Conservation (phyloP, 2,113 vertebrate species). For the Heloderma charlesbogerti region DNA sequence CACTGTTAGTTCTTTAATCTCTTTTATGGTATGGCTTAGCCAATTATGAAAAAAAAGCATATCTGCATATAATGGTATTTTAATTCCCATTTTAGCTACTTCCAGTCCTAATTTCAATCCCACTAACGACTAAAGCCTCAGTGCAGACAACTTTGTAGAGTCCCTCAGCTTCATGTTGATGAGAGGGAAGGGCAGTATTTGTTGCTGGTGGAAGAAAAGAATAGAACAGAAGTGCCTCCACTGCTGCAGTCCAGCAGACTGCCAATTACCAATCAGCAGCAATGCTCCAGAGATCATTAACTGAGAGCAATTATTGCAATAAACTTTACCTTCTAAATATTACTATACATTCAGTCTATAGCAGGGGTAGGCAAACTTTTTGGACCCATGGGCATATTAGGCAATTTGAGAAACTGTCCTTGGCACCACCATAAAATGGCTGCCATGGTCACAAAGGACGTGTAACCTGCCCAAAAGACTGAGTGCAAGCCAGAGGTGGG, state of each 20-base stretch:
- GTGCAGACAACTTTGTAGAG: background rate
- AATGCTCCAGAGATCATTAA: background rate
- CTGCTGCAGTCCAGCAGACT: background rate
- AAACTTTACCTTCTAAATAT: background rate
- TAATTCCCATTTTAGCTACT: background rate
- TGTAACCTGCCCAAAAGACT: too few species aligned
- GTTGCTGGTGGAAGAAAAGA: background rate
- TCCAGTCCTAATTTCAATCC: background rate
- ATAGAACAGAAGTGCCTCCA: background rate
- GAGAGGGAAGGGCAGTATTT: background rate
- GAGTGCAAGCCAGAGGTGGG: too few species aligned
- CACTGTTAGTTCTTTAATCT: background rate
- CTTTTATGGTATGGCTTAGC: background rate
- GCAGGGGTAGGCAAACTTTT: too few species aligned
- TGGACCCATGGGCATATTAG: too few species aligned
- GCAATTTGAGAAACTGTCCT: too few species aligned
- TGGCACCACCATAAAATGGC: too few species aligned
- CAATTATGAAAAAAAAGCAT: background rate
- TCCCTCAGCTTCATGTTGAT: background rate
- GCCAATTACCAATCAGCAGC: background rate
- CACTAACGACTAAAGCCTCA: background rate
- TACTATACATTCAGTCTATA: background rate
- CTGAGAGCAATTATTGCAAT: background rate
- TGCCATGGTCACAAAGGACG: too few species aligned
- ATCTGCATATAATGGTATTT: background rate